A percentile compares a stretch with the other conserved stretches of the same genome.
Evolutionary conservation across 2,113 vertebrate species (phyloP).

Genomic region (Coryphaenoides rupestris): DNA sequence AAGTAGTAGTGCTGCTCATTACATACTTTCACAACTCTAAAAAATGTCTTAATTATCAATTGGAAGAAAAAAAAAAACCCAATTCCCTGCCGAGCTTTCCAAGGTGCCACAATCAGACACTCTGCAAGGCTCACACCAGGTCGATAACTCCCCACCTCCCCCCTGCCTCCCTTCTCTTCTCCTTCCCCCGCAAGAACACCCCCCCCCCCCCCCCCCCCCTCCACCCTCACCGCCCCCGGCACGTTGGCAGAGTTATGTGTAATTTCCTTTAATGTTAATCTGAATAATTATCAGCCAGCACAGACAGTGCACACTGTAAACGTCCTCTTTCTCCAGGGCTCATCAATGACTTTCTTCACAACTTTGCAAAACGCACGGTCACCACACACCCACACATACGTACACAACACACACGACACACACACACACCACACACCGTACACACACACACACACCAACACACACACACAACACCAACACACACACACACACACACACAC

Average conservation of each 20-base stretch:
- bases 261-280: slow-evolving; percentile 89
- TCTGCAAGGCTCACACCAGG: slow-evolving; percentile 49
- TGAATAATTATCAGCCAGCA: slow-evolving; percentile 72
- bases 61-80: slow-evolving; percentile 27
- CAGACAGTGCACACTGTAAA: slow-evolving; percentile 34
- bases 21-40: slow-evolving; percentile 5
- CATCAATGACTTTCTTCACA: slow-evolving; percentile 1
- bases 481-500: neutral
- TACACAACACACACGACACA: neutral
- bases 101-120: slow-evolving; percentile 69
- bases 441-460: neutral
- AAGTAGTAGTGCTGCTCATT: too few species aligned
- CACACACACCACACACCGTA: neutral
- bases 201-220: too few species aligned
- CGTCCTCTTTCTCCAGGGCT: slow-evolving; percentile 53
- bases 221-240: slow-evolving; percentile 54
- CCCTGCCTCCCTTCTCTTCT: too few species aligned
- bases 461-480: neutral
- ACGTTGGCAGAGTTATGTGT: slow-evolving; percentile 79
- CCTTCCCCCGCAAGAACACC: too few species aligned
- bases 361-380: neutral
- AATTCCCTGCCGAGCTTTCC: slow-evolving; percentile 20
- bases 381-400: slow-evolving; percentile 12
- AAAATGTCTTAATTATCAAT: slow-evolving; percentile 66
- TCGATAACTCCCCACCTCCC: slow-evolving; percentile 52